phyloP scores from a whole-genome alignment of 2,888 invertebrate species.

The Lutraria lutraria region DNA sequence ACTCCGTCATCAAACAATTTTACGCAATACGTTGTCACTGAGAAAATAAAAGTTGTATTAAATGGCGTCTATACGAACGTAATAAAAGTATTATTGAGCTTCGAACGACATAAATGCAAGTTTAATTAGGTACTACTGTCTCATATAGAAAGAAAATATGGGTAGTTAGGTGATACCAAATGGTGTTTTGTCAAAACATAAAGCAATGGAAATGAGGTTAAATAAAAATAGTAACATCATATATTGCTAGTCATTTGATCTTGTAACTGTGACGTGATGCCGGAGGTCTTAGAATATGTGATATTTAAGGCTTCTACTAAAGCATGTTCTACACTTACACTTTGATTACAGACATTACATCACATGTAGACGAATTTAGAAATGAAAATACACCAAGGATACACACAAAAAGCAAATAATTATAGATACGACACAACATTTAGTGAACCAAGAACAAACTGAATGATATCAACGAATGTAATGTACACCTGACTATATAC shows the following conservation, averaged over 20 bases:
- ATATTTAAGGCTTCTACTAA: too few relatives aligned
- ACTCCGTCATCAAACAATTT: neutral
- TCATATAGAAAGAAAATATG: neutral
- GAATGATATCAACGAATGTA: too few relatives aligned
- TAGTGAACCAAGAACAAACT: too few relatives aligned
- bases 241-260: neutral
- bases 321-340: too few relatives aligned
- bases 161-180: neutral
- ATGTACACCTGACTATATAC: too few relatives aligned
- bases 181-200: neutral
- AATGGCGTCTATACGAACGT: slow-evolving; percentile 7
- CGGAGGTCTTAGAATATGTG: too few relatives aligned
- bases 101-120: slow-evolving; percentile 5
- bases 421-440: too few relatives aligned
- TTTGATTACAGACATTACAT: too few relatives aligned
- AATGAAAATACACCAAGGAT: too few relatives aligned
- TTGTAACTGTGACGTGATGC: too few relatives aligned
- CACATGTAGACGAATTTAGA: too few relatives aligned
- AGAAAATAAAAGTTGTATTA: slow-evolving; percentile 2
- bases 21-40: neutral
- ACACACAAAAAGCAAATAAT: too few relatives aligned
- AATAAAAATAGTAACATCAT: neutral
- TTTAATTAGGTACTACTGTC: neutral
- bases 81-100: neutral
- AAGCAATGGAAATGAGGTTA: neutral